Conservation (phyloP, 1,140 invertebrate species). For the Meloidogyne floridensis region DNA sequence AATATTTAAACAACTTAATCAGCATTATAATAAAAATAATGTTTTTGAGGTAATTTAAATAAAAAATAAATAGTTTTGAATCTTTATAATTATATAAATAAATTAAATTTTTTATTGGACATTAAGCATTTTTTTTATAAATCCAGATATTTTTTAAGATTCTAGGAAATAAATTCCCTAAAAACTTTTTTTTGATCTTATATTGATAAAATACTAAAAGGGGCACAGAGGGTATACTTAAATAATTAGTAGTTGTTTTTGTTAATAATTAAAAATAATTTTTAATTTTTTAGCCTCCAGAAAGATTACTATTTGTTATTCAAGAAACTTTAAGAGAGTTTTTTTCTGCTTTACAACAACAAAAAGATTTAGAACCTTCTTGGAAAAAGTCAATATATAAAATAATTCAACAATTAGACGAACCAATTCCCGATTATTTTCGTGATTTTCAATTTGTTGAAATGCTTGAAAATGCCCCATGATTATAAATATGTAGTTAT, state of each 20-base stretch:
- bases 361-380: slow-evolving; percentile 94
- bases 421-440: slow-evolving; percentile 98
- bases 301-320: slow-evolving; percentile 91
- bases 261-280: not conserved
- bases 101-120: not conserved
- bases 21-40: slow-evolving; percentile 99
- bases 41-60: slow-evolving; percentile 90
- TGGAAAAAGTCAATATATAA: slow-evolving; percentile 99
- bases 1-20: slow-evolving; percentile 93
- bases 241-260: too few relatives aligned
- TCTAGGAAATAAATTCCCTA: too few relatives aligned
- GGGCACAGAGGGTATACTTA: too few relatives aligned
- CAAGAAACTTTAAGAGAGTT: slow-evolving; percentile 96
- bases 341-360: slow-evolving; percentile 91
- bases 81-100: not conserved
- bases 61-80: not conserved
- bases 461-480: slow-evolving; percentile 20
- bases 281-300: slow-evolving; percentile 79
- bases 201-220: too few relatives aligned
- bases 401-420: slow-evolving; percentile 96
- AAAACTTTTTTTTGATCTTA: too few relatives aligned
- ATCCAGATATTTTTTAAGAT: too few relatives aligned
- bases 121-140: too few relatives aligned
- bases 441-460: slow-evolving; percentile 96
- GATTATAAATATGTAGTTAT: not conserved